These are phyloP conservation scores for Etheostoma spectabile DNA, from an alignment of 2,113 vertebrate species.

Conservation along the genomic window DNA sequence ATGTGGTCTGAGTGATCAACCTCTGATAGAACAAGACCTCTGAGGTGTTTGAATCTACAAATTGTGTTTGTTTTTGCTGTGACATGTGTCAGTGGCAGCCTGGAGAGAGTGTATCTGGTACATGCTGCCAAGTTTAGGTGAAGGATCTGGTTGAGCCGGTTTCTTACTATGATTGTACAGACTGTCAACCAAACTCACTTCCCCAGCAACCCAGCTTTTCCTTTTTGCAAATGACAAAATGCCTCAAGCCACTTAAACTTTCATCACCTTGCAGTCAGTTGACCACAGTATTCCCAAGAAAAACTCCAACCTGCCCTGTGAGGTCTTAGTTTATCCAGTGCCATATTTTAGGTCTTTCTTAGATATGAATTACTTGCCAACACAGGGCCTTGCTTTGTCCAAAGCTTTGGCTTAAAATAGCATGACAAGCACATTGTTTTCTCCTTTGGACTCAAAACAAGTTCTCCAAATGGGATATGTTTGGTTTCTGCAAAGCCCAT, in stretches of 20 bases:
- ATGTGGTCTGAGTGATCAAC: background rate
- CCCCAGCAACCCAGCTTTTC: slow-evolving; percentile 18
- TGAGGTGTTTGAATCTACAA: slow-evolving; percentile 27
- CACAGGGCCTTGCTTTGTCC: background rate
- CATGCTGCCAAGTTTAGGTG: slow-evolving; percentile 27
- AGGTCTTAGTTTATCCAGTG: background rate
- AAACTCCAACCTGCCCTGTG: background rate
- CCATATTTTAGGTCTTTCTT: background rate
- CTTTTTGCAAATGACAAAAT: slow-evolving; percentile 30
- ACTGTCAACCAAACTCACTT: slow-evolving; percentile 47
- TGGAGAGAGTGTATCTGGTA: slow-evolving; percentile 18
- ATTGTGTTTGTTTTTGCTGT: slow-evolving; percentile 23
- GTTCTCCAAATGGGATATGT: background rate
- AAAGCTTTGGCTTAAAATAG: background rate
- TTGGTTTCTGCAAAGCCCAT: background rate
- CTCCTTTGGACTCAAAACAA: background rate
- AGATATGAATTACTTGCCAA: background rate
- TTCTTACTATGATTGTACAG: slow-evolving; percentile 39
- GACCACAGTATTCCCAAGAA: slow-evolving; percentile 35
- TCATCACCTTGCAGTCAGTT: slow-evolving; percentile 6
- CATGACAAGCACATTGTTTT: slow-evolving; percentile 14
- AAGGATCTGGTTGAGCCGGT: slow-evolving; percentile 74
- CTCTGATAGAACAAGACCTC: slow-evolving; percentile 28
- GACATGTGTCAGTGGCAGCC: background rate
- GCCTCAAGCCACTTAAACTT: slow-evolving; percentile 12